A percentile compares a stretch with the other conserved stretches of the same genome.
Evolutionary conservation across 2,113 vertebrate genomes (phyloP).

Genomic region (Athene cunicularia): DNA sequence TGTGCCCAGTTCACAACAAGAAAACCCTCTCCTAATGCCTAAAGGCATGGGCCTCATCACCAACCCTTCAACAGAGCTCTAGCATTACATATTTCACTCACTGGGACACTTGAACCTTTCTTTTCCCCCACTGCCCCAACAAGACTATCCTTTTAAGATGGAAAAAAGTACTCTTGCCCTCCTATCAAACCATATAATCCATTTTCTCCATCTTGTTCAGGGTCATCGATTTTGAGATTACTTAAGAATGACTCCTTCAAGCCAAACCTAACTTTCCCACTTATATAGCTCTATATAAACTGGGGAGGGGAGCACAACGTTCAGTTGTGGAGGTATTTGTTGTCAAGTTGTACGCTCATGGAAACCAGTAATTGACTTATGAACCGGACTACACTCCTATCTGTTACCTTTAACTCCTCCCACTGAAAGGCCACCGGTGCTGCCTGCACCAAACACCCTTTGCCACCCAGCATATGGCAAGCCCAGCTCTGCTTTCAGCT

Average conservation of each 20-base stretch:
- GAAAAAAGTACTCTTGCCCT: neutral
- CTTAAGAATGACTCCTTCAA: neutral
- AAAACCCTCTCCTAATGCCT: no score
- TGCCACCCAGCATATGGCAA: fast-evolving
- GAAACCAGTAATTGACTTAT: neutral
- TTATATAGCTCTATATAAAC: neutral
- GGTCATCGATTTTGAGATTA: neutral
- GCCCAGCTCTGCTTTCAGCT: neutral
- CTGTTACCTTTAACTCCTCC: neutral
- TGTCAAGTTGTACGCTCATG: neutral
- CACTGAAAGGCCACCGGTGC: neutral
- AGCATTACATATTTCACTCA: neutral
- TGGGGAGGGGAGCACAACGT: neutral
- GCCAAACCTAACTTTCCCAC: neutral
- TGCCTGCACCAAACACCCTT: neutral
- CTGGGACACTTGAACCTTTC: neutral
- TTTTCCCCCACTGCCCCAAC: neutral
- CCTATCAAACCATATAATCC: neutral
- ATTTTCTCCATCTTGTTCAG: neutral
- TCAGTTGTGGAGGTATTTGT: neutral
- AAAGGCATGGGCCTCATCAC: neutral
- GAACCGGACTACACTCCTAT: neutral
- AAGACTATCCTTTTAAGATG: neutral
- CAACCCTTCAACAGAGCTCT: neutral
- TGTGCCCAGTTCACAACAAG: fast-evolving